A percentile compares a stretch with the other conserved stretches of the same genome.
Conservation (phyloP, 2,888 invertebrate genomes). For the Acrocera orbiculus region DNA sequence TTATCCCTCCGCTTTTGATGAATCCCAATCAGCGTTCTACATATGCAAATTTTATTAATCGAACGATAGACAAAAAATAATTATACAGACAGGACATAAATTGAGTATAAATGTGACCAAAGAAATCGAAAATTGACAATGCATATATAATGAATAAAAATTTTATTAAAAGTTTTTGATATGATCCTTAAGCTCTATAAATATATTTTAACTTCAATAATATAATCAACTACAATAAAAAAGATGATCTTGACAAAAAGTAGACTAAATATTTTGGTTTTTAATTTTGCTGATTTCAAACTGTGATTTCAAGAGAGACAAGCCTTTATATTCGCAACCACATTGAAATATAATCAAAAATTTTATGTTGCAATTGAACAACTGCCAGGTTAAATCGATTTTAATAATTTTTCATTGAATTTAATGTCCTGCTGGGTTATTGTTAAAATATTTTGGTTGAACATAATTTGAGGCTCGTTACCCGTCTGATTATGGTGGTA, state of each 20-base stretch:
- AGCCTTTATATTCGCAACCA: too few relatives aligned
- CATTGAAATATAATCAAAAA: too few relatives aligned
- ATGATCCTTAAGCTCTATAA: too few relatives aligned
- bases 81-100: constrained; percentile 11
- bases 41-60: constrained; percentile 12
- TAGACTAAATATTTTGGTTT: too few relatives aligned
- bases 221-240: too few relatives aligned
- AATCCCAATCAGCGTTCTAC: constrained; percentile 1
- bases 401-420: constrained; percentile 9
- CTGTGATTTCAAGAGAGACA: too few relatives aligned
- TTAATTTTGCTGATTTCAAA: too few relatives aligned
- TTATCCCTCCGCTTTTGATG: constrained; percentile 3
- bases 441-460: constrained; percentile 11
- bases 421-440: constrained; percentile 8
- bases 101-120: constrained; percentile 11
- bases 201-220: too few relatives aligned
- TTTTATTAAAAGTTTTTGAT: neutral
- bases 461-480: constrained; percentile 11
- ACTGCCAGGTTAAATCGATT: too few relatives aligned
- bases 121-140: constrained; percentile 13
- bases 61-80: constrained; percentile 11
- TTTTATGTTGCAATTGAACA: too few relatives aligned
- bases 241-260: too few relatives aligned
- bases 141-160: constrained; percentile 11
- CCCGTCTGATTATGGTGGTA: constrained; percentile 10